phyloP scores from a whole-genome alignment of 2,113 vertebrate species.

The Psophia crepitans region DNA sequence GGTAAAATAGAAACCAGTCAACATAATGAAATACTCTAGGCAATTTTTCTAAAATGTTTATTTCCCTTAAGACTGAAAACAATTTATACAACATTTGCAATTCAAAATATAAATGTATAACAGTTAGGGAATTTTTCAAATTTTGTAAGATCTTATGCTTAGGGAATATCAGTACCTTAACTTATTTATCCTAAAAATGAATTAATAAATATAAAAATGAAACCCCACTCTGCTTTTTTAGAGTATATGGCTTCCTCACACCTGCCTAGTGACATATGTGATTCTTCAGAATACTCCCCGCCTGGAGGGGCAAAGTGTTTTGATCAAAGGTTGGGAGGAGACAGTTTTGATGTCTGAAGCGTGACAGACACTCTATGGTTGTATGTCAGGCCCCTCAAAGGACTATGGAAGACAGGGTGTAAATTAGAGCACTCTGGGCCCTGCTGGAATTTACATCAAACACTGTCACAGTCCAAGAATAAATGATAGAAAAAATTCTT shows the following conservation, averaged over 20 bases:
- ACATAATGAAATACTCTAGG: background rate
- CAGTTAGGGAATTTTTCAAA: background rate
- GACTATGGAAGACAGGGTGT: background rate
- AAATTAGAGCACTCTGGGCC: background rate
- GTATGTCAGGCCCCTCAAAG: background rate
- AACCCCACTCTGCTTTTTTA: background rate
- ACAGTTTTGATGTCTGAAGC: background rate
- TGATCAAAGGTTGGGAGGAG: background rate
- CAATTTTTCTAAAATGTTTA: background rate
- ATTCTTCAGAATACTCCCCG: background rate
- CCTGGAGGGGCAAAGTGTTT: background rate
- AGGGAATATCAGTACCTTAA: background rate
- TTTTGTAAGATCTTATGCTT: background rate
- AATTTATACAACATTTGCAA: background rate
- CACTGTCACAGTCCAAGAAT: background rate
- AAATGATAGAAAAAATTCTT: background rate
- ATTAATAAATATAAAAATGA: background rate
- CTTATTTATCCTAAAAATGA: background rate
- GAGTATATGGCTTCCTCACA: background rate
- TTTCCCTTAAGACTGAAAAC: background rate
- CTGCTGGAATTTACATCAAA: background rate
- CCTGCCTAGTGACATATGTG: fast-evolving
- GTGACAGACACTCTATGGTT: background rate
- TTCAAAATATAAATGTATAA: background rate
- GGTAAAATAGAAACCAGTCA: background rate